Base-by-base conservation (phyloP, 2,888 invertebrate species). In the Apoda limacodes region DNA sequence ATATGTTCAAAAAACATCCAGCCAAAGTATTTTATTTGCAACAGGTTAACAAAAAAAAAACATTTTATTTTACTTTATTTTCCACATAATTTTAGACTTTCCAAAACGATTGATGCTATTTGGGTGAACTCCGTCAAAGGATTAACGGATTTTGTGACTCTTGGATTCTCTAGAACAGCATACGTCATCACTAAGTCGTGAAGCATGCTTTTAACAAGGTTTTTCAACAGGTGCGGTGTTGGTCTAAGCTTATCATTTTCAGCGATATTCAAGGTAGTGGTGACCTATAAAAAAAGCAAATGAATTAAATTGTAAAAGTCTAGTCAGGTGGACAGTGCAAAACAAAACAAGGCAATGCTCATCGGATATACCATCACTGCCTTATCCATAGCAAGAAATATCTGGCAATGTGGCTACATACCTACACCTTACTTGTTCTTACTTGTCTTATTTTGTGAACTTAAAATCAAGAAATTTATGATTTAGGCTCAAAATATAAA, bases 171-270 rank as follows among this genome's bases (percentile, higher is more conserved):
- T 7, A 63, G 36, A 2, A 51, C 37, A 1, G 56, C 56, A 32
- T 65, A 70, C 0, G 60, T 39, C 30, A 43, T 39, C 6, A 60
- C 54, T 10, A 72, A 43, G 28, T 67, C 62, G 1, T 41, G 47
- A 0, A 68, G 52, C 2, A 60, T 39, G 3, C 43, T 43, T 4
- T 29, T 30, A 1, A 65, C 34, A 2, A 55, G 30, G 1, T 48
- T 50, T 28, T 47, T 48, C 3, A 69, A 22, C 2, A 39, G 30
- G 22, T 23, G 37, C 1, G 47, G 57, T 2, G 48, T 55, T 0
- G 58, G 58, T 6, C 62, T 52, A n/a, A n/a, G n/a, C 3, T 41
- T 46, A 1, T 38, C 37, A 7, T 39, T 46, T 34, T 67, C 61
- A 1, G 53, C 48, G 5, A 55, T 25, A 17, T 37, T 36, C 24